Evolutionary conservation across 1,140 invertebrate species (phyloP).

Genomic region (Elysia chlorotica): DNA sequence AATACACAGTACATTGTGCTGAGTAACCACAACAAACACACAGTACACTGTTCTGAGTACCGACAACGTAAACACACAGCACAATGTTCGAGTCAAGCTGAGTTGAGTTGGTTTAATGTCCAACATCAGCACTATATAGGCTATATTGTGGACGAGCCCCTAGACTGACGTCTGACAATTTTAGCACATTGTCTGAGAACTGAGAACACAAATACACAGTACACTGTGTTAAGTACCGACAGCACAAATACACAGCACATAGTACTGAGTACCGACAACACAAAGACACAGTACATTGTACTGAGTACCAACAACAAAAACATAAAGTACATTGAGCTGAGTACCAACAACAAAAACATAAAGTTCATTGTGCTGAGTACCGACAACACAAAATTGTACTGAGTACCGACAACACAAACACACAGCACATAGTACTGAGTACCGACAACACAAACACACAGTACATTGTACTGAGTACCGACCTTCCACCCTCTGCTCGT

Average conservation of each 20-base stretch:
- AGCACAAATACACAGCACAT: background rate
- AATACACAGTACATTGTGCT: background rate
- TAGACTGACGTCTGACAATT: too few relatives aligned
- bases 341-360: background rate
- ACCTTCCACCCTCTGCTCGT: constrained; percentile 90
- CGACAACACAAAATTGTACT: background rate
- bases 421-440: background rate
- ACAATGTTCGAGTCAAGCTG: too few relatives aligned
- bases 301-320: background rate
- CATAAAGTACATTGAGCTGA: background rate
- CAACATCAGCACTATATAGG: too few relatives aligned
- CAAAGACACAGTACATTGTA: background rate
- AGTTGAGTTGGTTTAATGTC: too few relatives aligned
- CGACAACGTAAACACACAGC: too few relatives aligned
- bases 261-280: background rate
- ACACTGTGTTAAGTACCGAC: background rate
- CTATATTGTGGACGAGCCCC: too few relatives aligned
- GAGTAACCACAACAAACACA: too few relatives aligned
- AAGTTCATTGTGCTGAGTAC: background rate
- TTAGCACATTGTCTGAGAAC: too few relatives aligned
- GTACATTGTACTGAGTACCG: background rate
- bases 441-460: background rate
- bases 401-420: background rate
- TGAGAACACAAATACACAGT: background rate
- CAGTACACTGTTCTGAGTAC: too few relatives aligned